Evolutionary conservation across 2,113 vertebrate genomes (phyloP).

Genomic region (Labeo rohita): DNA sequence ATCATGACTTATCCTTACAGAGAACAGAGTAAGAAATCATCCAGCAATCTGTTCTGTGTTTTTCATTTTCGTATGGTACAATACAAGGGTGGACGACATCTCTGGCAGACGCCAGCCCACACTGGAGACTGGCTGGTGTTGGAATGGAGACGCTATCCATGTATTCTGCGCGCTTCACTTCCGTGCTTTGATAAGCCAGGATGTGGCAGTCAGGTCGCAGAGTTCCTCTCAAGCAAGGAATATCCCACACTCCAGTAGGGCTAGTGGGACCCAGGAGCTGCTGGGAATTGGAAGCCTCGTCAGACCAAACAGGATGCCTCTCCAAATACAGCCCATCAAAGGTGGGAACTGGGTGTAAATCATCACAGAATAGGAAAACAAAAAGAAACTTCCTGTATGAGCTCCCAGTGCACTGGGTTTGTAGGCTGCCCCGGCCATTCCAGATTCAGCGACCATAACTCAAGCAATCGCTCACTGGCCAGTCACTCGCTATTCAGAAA

Average conservation of each 20-base stretch:
- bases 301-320: constrained; percentile 58
- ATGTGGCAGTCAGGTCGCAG: constrained; percentile 46
- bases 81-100: neutral
- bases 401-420: constrained; percentile 13
- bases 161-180: constrained; percentile 41
- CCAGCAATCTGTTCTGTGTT: neutral
- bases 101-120: constrained; percentile 12
- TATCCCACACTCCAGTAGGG: constrained; percentile 44
- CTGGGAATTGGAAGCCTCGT: constrained; percentile 39
- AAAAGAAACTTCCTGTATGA: constrained; percentile 52
- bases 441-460: constrained; percentile 17
- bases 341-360: constrained; percentile 55
- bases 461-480: neutral
- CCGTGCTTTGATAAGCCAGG: constrained; percentile 63
- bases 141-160: constrained; percentile 33
- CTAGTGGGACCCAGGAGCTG: constrained; percentile 26
- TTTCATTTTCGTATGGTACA: neutral
- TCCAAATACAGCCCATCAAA: constrained; percentile 50
- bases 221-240: constrained; percentile 43
- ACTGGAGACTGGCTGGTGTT: constrained; percentile 35
- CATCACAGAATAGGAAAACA: constrained; percentile 38
- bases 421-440: constrained; percentile 15
- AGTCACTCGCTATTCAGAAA: neutral
- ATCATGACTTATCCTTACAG: neutral
- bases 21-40: neutral